Evolutionary conservation across 35 echinoderm and acorn worm species (phyloP), one percentile per base, ranked within the genome.

Genomic region (Eucidaris tribuloides): DNA sequence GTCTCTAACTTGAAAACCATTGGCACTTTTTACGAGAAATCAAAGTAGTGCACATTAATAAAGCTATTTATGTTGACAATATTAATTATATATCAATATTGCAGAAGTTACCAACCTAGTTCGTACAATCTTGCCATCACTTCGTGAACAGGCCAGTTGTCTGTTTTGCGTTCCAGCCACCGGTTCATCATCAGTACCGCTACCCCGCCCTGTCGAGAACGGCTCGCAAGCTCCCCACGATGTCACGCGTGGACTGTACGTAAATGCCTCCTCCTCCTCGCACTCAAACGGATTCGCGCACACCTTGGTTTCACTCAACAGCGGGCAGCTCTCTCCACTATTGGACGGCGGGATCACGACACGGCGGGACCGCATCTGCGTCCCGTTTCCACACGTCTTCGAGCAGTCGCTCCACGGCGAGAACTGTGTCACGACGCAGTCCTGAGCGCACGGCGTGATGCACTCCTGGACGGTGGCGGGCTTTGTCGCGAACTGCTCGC

Each of bases 381-480:
- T 99, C n/a, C 90, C 96, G 42, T 99, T 99, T 0, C 91, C 96
- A 82, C 96, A 99, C 3, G 90, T 50, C 25, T 83, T 92, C 6
- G 96, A 83, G 49, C 96, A 99, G 15, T 79, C 52, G 24, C 82
- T 93, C 94, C 96, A 99, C 0, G 82, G 45, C 7, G 52, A 83
- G 42, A 90, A 93, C 24, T 85, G 45, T 38, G 85, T 85, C n/a
- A 93, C 91, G 42, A 99, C 77, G 71, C 96, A 99, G 42, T 90
- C 71, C 77, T 99, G 96, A 27, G 91, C 79, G 49, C 96, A 99
- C 9, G 86, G 86, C n/a, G 88, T 78, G 54, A 90, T 82, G 46
- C 96, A 99, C 56, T 86, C 58, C 40, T 84, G 50, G 0, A 76
- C 61, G 14, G 60, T 91, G 17, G 79, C 20, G 18, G 96, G 96